Evolutionary conservation across 2,797 vertebrate genomes (phyloP).

Genomic region (Triplophysa yarkandensis): DNA sequence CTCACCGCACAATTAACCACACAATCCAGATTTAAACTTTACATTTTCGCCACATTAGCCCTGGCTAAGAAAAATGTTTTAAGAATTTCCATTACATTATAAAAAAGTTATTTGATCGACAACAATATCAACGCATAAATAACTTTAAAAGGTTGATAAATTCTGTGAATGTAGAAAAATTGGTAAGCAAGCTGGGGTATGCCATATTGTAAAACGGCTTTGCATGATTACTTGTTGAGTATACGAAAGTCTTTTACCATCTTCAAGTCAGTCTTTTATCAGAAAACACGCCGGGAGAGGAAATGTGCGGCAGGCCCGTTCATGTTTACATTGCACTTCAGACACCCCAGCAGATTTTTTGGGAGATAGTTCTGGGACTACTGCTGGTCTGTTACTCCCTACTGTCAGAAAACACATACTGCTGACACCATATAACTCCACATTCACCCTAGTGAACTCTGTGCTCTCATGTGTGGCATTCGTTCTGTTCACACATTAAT

Average conservation of each 20-base stretch:
- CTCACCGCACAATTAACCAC: not conserved
- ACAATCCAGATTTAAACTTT: slow-evolving; percentile 1
- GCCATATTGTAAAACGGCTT: no score
- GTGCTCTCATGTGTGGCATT: not conserved
- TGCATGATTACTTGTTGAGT: no score
- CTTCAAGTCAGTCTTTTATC: not conserved
- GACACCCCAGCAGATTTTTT: slow-evolving; percentile 39
- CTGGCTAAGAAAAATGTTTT: no score
- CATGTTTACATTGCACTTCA: slow-evolving; percentile 50
- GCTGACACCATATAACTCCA: not conserved
- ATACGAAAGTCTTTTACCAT: no score
- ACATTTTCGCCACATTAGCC: not conserved
- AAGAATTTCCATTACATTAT: no score
- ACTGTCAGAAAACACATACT: slow-evolving; percentile 24
- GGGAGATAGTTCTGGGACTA: slow-evolving; percentile 29
- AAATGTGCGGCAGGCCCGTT: slow-evolving; percentile 12
- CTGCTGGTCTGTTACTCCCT: slow-evolving; percentile 42
- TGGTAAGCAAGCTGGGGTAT: no score
- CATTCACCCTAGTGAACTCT: not conserved
- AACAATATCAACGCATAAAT: no score
- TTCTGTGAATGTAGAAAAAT: no score
- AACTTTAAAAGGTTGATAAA: no score
- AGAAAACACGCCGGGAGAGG: not conserved
- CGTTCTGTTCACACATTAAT: slow-evolving; percentile 3
- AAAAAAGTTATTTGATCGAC: no score